Percentiles rank a stretch among this genome's conserved stretches.
Conservation (phyloP, 2,797 vertebrate genomes). For the Sylvia borin region DNA sequence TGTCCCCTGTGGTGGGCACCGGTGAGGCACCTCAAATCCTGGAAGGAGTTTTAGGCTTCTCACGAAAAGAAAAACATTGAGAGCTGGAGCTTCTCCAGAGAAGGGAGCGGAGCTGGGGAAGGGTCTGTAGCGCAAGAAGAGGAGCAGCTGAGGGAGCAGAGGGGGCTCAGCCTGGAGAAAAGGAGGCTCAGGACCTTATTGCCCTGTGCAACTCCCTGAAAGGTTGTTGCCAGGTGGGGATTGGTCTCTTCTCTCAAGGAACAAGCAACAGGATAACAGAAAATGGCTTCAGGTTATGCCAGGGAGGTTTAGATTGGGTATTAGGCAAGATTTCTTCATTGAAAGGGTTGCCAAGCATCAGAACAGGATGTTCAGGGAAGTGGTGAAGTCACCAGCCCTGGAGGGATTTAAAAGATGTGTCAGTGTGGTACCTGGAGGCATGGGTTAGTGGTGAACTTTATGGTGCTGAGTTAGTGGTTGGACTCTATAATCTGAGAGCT, state of each 20-base stretch:
- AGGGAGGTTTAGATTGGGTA: not conserved
- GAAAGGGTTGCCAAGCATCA: not conserved
- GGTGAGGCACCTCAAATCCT: not conserved
- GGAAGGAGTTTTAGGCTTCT: not conserved
- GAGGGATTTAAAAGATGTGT: not conserved
- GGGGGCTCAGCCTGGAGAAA: not conserved
- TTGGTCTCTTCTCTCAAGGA: not conserved
- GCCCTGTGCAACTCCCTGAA: not conserved
- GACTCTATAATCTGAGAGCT: not conserved
- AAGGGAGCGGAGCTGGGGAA: fast-evolving
- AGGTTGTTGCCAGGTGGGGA: no score
- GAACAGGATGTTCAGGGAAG: not conserved
- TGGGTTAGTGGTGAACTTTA: not conserved
- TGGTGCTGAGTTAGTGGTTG: not conserved
- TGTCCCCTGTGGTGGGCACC: not conserved
- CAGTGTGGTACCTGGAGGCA: not conserved
- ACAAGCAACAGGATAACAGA: not conserved
- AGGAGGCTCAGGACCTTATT: not conserved
- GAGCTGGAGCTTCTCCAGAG: not conserved
- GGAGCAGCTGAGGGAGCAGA: not conserved
- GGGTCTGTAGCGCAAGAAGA: not conserved
- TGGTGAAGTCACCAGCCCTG: not conserved
- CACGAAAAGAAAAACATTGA: fast-evolving
- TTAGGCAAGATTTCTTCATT: not conserved
- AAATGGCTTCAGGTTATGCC: not conserved